These are phyloP conservation scores for Helarctos malayanus DNA, from an alignment of 2,797 vertebrate genomes.

Conservation along the genomic window DNA sequence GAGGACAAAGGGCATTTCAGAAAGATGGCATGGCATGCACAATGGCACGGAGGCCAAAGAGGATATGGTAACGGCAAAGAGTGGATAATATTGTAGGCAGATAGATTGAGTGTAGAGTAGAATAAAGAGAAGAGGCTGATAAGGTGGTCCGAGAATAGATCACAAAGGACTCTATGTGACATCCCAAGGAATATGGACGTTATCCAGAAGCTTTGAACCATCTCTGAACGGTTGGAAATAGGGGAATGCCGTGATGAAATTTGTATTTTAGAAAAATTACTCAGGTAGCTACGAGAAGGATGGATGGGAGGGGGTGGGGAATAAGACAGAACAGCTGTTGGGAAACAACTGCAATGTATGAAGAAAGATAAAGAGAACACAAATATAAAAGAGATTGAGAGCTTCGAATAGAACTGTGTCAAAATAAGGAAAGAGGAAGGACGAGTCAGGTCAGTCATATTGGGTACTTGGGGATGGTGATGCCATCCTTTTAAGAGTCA, in stretches of 20 bases:
- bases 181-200: not conserved
- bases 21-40: not conserved
- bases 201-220: not conserved
- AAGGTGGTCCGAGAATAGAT: not conserved
- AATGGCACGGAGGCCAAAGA: conserved; percentile 13
- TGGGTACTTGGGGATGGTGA: not conserved
- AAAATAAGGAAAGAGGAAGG: conserved; percentile 17
- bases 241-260: not conserved
- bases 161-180: not conserved
- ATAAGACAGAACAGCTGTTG: not conserved
- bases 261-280: conserved; percentile 52
- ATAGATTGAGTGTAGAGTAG: not conserved
- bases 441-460: not conserved
- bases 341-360: not conserved
- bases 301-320: not conserved
- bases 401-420: not conserved
- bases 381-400: conserved; percentile 15
- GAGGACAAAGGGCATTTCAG: conserved; percentile 4
- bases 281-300: not conserved
- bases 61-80: not conserved
- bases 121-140: not conserved
- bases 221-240: conserved; percentile 43
- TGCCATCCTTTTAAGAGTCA: not conserved
- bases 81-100: not conserved
- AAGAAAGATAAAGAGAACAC: not conserved